Base-by-base conservation (phyloP, 1,140 invertebrate genomes). In the Drosophila punjabiensis region DNA sequence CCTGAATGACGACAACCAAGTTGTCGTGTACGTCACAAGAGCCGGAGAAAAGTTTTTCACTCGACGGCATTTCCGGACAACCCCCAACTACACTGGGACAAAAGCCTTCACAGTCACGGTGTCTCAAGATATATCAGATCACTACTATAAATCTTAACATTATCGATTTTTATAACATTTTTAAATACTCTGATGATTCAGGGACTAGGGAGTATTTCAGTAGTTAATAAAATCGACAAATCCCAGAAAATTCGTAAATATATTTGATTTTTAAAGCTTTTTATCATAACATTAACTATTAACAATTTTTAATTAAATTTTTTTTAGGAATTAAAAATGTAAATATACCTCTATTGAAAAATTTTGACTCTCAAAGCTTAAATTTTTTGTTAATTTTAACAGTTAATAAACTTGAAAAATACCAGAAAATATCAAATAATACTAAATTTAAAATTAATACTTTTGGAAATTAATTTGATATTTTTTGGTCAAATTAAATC, bases 41-140 rank as follows among this genome's bases (percentile, higher is more conserved):
- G 68, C 33, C 16, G 50, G 50, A 74, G 55, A 52, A 74, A 52
- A 61, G 67, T 71, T 74, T 73, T 74, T 52, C 67, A 60, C 67
- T 52, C 24, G 11, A 20, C 14, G 70, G 70, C 70, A 74, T 74
- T 74, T 74, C 70, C 70, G 70, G 70, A 74, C 70, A 28, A 71
- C 65, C 69, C 50, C 52, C n/a, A 56, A 56, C 33, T 70, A 14
- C 43, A 74, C 70, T 47, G 8, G 4, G 1, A 8, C 11, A 52
- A 39, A 65, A 32, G 16, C 11, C 10, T 6, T 10, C 13, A 1
- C 18, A 24, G 20, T 58, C 45, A 53, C 20, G 32, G n/a, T 28
- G 14, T 28, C 0, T 2, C 7, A n/a, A 5, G 16, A n/a, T 16
- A 39, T 39, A 24, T n/a, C 14, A 20, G 18, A 24, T 48, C 3